phyloP scores from a whole-genome alignment of 2,797 vertebrate genomes.

The Characodon lateralis region DNA sequence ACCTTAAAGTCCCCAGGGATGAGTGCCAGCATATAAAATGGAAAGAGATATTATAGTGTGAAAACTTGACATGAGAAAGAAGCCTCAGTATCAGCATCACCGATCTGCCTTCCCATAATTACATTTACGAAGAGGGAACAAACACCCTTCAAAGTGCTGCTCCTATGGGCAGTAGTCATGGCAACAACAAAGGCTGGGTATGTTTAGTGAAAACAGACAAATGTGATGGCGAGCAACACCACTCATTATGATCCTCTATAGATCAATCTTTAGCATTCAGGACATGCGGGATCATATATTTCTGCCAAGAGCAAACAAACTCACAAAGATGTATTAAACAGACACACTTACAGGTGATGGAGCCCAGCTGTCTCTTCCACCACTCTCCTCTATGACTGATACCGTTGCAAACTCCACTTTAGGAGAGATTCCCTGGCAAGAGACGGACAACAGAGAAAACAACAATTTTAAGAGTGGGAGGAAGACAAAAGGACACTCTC shows the following conservation, averaged over 20 bases:
- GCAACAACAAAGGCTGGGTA: slow-evolving; percentile 70
- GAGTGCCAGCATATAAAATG: slow-evolving; percentile 30
- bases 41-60: slow-evolving; percentile 28
- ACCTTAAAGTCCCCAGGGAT: slow-evolving; percentile 42
- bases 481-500: slow-evolving; percentile 80
- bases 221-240: slow-evolving; percentile 63
- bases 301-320: slow-evolving; percentile 18
- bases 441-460: slow-evolving; percentile 60
- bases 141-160: slow-evolving; percentile 75
- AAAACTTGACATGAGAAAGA: slow-evolving; percentile 51
- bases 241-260: slow-evolving; percentile 64
- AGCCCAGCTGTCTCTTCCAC: slow-evolving; percentile 58
- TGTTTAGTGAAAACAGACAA: slow-evolving; percentile 57
- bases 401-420: slow-evolving; percentile 91
- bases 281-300: slow-evolving; percentile 16
- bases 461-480: slow-evolving; percentile 75
- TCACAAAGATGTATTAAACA: slow-evolving; percentile 26
- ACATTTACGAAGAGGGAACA: slow-evolving; percentile 74
- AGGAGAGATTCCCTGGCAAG: slow-evolving; percentile 91
- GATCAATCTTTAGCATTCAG: slow-evolving; percentile 48
- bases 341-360: slow-evolving; percentile 63
- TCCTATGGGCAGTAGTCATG: slow-evolving; percentile 75
- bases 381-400: slow-evolving; percentile 90
- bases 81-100: slow-evolving; percentile 63
- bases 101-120: slow-evolving; percentile 74